Evolutionary conservation across 1,140 invertebrate species (phyloP).

Genomic region (Philaenus spumarius): DNA sequence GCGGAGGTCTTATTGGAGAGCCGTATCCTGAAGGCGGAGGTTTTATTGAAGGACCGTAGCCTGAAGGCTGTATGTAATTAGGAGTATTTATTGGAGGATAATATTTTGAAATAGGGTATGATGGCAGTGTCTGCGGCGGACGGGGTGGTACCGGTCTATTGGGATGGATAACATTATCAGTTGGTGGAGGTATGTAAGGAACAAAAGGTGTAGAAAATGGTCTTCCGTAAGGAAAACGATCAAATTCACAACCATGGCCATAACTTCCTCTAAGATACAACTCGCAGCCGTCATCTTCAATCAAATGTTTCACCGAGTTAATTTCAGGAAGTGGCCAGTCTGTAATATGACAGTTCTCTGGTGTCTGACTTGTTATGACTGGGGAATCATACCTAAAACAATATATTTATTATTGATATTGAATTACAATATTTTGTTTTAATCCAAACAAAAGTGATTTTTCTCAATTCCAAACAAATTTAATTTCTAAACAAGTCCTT

Average conservation of each 20-base stretch:
- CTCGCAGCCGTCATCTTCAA: constrained; percentile 56
- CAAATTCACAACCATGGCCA: constrained; percentile 66
- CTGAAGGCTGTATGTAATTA: neutral
- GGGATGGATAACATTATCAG: neutral
- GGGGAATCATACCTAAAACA: constrained; percentile 53
- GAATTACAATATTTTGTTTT: no score
- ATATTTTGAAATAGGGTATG: neutral
- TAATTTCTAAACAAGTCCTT: no score
- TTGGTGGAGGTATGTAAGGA: neutral
- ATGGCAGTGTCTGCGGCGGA: neutral
- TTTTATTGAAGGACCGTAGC: no score
- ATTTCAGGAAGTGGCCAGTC: constrained; percentile 60
- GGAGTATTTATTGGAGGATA: neutral
- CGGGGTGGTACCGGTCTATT: neutral
- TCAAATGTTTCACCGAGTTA: constrained; percentile 47
- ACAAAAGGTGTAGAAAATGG: neutral
- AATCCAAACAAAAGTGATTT: no score
- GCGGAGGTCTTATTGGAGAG: no score
- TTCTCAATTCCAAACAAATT: no score
- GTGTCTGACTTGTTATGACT: constrained; percentile 46
- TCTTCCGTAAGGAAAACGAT: constrained; percentile 32
- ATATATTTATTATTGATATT: no score
- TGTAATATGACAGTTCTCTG: constrained; percentile 64
- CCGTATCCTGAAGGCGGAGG: no score
- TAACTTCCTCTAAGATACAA: constrained; percentile 71